Conservation (phyloP, 2,797 vertebrate species). For the Lindbergichthys nudifrons region DNA sequence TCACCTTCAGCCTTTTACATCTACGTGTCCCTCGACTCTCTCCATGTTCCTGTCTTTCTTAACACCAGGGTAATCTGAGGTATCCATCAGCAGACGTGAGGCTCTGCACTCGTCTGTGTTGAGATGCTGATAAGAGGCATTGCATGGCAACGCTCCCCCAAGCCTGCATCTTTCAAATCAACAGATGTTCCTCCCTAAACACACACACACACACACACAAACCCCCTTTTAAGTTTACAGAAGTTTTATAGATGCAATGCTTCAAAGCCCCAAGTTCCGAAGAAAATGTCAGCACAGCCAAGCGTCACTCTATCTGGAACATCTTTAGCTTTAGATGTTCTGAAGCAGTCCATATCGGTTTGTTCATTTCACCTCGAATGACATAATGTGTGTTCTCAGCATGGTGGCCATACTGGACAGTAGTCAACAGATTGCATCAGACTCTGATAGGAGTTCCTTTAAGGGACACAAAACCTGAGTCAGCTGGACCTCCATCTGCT, state of each 20-base stretch:
- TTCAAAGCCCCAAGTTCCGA: slow-evolving; percentile 61
- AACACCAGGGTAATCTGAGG: slow-evolving; percentile 72
- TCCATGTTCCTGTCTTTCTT: slow-evolving; percentile 31
- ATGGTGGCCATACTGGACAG: slow-evolving; percentile 31
- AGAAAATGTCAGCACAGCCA: slow-evolving; percentile 53
- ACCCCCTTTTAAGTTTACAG: slow-evolving; percentile 67
- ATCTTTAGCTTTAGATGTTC: slow-evolving; percentile 65
- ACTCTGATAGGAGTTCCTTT: slow-evolving; percentile 27
- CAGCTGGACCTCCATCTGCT: slow-evolving; percentile 47
- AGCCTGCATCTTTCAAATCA: slow-evolving; percentile 78
- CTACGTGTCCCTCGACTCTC: slow-evolving; percentile 23
- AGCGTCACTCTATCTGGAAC: slow-evolving; percentile 54
- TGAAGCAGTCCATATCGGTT: slow-evolving; percentile 52
- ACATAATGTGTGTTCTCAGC: slow-evolving; percentile 31
- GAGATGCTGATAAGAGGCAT: slow-evolving; percentile 75
- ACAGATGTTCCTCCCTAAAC: slow-evolving; percentile 75
- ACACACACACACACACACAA: slow-evolving; percentile 36
- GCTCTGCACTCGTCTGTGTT: slow-evolving; percentile 66
- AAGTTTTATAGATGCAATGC: slow-evolving; percentile 67
- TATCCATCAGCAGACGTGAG: slow-evolving; percentile 72
- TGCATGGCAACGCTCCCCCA: slow-evolving; percentile 74
- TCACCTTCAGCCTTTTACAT: slow-evolving; percentile 22
- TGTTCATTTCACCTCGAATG: slow-evolving; percentile 56
- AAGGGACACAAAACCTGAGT: slow-evolving; percentile 25
- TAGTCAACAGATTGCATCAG: slow-evolving; percentile 50